Conservation (phyloP, 2,797 vertebrate genomes). For the Nothura maculosa region DNA sequence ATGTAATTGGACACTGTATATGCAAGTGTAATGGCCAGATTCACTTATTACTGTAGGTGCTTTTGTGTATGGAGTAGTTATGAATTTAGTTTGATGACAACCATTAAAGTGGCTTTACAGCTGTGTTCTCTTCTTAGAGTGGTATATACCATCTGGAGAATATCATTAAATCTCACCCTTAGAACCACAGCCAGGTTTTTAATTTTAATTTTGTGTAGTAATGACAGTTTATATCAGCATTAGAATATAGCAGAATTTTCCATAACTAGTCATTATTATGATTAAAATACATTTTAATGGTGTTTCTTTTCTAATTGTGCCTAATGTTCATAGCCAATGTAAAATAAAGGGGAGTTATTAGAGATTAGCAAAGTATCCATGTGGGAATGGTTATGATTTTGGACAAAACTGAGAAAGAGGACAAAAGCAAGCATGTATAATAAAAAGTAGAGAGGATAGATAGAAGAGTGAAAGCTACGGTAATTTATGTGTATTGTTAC, state of each 20-base stretch:
- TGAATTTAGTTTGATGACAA: background rate
- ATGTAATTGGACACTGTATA: background rate
- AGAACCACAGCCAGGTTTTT: background rate
- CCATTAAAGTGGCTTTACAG: background rate
- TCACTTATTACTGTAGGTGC: background rate
- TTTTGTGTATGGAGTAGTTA: background rate
- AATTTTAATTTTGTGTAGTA: background rate
- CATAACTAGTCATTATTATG: background rate
- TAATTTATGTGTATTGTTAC: background rate
- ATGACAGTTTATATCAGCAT: background rate
- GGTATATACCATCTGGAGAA: slow-evolving; percentile 7
- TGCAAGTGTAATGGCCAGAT: background rate
- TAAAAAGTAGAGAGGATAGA: background rate
- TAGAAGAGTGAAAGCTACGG: background rate
- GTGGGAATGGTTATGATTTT: background rate
- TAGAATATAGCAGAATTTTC: background rate
- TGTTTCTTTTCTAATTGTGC: background rate
- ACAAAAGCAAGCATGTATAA: background rate
- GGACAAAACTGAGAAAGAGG: background rate
- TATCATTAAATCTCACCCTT: background rate
- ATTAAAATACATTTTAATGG: background rate
- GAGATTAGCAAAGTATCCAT: background rate
- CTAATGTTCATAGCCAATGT: background rate
- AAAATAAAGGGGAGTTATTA: background rate
- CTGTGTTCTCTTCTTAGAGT: background rate